These are phyloP conservation scores for Scrobipalpa atriplicella DNA, from an alignment of 2,888 invertebrate genomes.

Conservation along the genomic window DNA sequence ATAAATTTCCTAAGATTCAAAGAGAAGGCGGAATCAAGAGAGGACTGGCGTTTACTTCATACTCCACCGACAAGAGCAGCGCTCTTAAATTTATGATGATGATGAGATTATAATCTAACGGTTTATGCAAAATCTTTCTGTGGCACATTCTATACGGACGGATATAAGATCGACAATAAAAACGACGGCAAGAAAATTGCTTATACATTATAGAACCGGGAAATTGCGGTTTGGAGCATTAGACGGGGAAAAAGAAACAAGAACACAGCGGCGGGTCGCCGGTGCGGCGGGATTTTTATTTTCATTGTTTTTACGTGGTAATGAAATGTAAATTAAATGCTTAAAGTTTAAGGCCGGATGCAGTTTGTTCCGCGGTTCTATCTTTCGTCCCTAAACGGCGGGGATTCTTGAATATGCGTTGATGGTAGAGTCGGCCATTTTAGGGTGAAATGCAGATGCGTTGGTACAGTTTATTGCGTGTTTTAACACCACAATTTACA, in stretches of 20 bases:
- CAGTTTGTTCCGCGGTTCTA: slow-evolving; percentile 19
- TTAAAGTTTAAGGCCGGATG: slow-evolving; percentile 27
- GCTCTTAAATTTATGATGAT: too few species aligned
- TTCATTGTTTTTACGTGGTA: slow-evolving; percentile 25
- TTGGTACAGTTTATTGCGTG: neutral
- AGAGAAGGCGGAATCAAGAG: too few species aligned
- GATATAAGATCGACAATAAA: too few species aligned
- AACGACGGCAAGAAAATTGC: slow-evolving; percentile 36
- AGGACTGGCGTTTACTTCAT: too few species aligned
- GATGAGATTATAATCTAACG: too few species aligned
- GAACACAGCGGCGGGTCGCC: neutral
- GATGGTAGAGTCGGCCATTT: neutral
- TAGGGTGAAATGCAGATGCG: slow-evolving; percentile 11
- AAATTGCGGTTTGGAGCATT: slow-evolving; percentile 31
- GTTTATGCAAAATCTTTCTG: too few species aligned
- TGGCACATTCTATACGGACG: too few species aligned
- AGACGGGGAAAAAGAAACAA: slow-evolving; percentile 32
- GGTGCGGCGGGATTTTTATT: slow-evolving; percentile 25
- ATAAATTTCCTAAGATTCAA: too few species aligned
- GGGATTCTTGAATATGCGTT: slow-evolving; percentile 12
- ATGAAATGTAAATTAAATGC: slow-evolving; percentile 27
- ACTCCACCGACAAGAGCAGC: too few species aligned
- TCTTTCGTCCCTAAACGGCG: slow-evolving; percentile 13
- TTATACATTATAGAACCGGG: slow-evolving; percentile 37
- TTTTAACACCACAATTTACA: slow-evolving; percentile 2